phyloP scores from a whole-genome alignment of 1,140 invertebrate genomes.

The Pinna nobilis region DNA sequence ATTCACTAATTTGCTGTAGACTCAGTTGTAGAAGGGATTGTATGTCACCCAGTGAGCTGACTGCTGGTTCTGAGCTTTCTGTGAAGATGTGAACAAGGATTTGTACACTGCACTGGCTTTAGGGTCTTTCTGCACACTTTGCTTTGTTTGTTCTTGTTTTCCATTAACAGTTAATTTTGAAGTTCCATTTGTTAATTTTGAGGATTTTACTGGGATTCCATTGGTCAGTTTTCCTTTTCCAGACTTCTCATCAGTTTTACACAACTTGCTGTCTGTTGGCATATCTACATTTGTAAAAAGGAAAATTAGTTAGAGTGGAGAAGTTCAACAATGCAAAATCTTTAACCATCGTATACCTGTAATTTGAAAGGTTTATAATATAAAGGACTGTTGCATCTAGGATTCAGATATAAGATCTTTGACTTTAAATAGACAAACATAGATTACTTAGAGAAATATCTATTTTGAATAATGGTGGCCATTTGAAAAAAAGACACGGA shows the following conservation, averaged over 20 bases:
- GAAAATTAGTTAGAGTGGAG: no score
- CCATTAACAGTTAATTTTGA: constrained; percentile 9
- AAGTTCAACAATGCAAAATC: no score
- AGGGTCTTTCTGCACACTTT: constrained; percentile 83
- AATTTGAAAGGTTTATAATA: no score
- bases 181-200: not conserved
- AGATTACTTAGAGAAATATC: no score
- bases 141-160: constrained; percentile 18
- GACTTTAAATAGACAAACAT: no score
- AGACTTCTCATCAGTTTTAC: constrained; percentile 18
- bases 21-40: constrained; percentile 81
- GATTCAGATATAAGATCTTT: no score
- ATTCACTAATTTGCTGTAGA: not conserved
- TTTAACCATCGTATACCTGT: no score
- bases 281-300: no score
- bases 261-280: constrained; percentile 20
- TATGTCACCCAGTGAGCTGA: constrained; percentile 98
- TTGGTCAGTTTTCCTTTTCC: constrained; percentile 24
- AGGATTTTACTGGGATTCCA: not conserved
- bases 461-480: no score
- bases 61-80: constrained; percentile 88
- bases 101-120: constrained; percentile 93
- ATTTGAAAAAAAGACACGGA: no score
- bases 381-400: no score
- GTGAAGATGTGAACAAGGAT: constrained; percentile 94